A percentile compares a stretch with the other conserved stretches of the same genome.
Evolutionary conservation across 92 coral and sea anemone genomes (phyloP).

Genomic region (Phenganax subtilis): DNA sequence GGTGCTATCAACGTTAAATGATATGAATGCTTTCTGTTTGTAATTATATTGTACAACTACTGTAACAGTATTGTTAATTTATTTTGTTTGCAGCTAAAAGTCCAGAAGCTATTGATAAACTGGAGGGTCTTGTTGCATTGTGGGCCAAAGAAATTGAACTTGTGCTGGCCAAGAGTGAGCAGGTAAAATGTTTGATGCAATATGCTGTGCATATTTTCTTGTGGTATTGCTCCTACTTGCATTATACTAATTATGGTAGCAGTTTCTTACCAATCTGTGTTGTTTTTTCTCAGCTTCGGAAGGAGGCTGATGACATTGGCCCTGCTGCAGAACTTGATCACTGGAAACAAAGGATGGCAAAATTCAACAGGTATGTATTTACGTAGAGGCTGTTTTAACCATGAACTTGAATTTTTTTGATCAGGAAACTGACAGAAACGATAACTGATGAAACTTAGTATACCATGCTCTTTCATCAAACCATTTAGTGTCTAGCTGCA

Average conservation of each 20-base stretch:
- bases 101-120: conserved; percentile 88
- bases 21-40: neutral
- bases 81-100: conserved; percentile 68
- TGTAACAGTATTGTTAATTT: neutral
- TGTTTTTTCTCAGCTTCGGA: conserved; percentile 62
- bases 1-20: neutral
- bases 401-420: neutral
- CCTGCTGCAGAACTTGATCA: conserved; percentile 97
- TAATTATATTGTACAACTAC: neutral
- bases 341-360: conserved; percentile 99
- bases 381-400: neutral
- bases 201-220: neutral
- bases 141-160: conserved; percentile 96
- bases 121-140: conserved; percentile 76
- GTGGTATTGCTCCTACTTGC: too few species aligned
- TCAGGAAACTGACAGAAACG: neutral
- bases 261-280: neutral
- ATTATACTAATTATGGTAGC: too few species aligned
- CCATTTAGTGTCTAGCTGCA: too few species aligned
- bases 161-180: conserved; percentile 97
- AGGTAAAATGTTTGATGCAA: conserved; percentile 50
- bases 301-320: conserved; percentile 97
- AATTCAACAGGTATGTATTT: conserved; percentile 75
- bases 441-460: neutral
- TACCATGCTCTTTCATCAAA: too few species aligned